These are phyloP conservation scores for Calcarius lapponicus DNA, from an alignment of 2,797 vertebrate genomes.

Conservation along the genomic window DNA sequence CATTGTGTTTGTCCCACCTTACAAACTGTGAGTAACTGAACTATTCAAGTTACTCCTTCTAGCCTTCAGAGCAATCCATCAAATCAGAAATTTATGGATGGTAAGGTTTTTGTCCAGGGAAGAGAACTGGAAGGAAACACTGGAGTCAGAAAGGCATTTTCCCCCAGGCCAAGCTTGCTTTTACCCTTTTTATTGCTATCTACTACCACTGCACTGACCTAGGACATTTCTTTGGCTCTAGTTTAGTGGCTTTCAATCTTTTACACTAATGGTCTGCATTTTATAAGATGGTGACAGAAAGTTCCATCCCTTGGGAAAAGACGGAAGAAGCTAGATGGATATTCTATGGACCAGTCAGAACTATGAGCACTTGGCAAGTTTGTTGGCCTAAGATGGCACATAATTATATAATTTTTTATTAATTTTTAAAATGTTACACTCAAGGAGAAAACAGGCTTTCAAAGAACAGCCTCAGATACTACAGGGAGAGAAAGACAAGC, in stretches of 20 bases:
- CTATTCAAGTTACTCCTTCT: not conserved
- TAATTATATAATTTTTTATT: not conserved
- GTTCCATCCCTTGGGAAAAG: not conserved
- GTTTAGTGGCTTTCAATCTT: not conserved
- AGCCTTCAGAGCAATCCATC: not conserved
- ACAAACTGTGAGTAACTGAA: not conserved
- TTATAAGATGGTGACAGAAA: not conserved
- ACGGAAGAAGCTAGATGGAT: not conserved
- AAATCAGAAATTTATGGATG: not conserved
- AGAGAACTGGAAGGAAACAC: not conserved
- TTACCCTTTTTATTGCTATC: not conserved
- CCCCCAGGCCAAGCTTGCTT: not conserved
- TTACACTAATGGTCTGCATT: not conserved
- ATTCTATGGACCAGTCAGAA: not conserved
- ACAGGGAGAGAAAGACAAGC: not conserved
- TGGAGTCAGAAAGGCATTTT: not conserved
- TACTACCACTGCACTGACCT: not conserved
- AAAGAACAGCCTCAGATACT: not conserved
- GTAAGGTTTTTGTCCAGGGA: not conserved
- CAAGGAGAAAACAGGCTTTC: not conserved
- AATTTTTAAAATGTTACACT: not conserved
- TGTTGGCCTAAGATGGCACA: not conserved
- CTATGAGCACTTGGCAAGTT: not conserved
- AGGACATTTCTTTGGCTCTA: not conserved
- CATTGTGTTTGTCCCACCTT: not conserved